Evolutionary conservation across 92 coral and sea anemone genomes (phyloP), one percentile per base, ranked within the genome.

Genomic region (Pocillopora grandis): DNA sequence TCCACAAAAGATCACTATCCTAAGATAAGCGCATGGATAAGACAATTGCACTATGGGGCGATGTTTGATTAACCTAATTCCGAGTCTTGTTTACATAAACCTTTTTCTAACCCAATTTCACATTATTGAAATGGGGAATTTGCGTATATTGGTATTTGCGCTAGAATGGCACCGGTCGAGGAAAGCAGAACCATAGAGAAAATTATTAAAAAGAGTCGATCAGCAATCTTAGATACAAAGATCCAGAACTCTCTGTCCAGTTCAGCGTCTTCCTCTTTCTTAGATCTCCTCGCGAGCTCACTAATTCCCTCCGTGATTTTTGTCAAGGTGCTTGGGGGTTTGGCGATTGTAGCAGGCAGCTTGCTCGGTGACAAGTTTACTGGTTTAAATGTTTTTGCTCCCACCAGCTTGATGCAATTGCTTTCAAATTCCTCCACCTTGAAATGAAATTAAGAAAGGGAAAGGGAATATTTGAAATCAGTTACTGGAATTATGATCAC

Each of bases 211-310:
- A 93, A 93, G 15, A 89, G 20, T 9, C 93, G 87, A 80, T 93
- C 98, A 56, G 81, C 79, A 5, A 93, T 81, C 27, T 84, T 87
- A 37, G 93, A 93, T 5, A 79, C 84, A 72, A 81, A 93, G 59
- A 88, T 76, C 98, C 94, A 89, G 65, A 93, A 93, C 82, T 93
- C 98, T 49, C 87, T 76, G 81, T 89, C 92, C 1, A 23, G 31
- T 42, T 87, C 91, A n/a, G 33, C 56, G 7, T 89, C 84, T 20
- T 80, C 89, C 15, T 84, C 76, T 55, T 84, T 79, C 0, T 87
- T 76, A 13, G 90, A 83, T 2, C 88, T 83, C 67, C 70, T 76
- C 1, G 91, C 95, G 3, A 93, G 81, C 27, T 85, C 91, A 37
- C 74, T 36, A 21, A 89, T 87, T 12, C 91, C 93, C 36, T 93